These are phyloP conservation scores for Poeciliopsis turneri DNA, from an alignment of 2,797 vertebrate genomes.

Conservation along the genomic window DNA sequence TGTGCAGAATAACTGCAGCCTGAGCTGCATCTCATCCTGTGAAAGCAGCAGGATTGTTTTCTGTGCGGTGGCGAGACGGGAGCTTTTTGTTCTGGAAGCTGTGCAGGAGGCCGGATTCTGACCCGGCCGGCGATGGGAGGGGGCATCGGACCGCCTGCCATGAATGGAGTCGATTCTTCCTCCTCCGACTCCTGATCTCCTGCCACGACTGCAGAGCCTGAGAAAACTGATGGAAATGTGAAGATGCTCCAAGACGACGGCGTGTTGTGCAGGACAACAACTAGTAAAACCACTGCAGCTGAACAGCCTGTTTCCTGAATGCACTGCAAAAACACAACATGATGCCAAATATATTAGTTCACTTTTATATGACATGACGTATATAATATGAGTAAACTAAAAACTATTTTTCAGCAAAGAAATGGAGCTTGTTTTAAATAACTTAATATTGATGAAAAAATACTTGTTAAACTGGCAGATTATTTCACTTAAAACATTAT, in stretches of 20 bases:
- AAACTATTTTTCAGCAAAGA: no score
- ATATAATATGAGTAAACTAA: no score
- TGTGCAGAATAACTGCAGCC: slow-evolving; percentile 12
- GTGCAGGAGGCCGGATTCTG: slow-evolving; percentile 70
- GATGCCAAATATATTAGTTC: no score
- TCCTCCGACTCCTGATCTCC: slow-evolving; percentile 68
- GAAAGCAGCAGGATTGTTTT: slow-evolving; percentile 9
- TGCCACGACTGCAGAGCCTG: slow-evolving; percentile 60
- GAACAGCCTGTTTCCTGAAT: not conserved
- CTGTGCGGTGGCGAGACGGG: slow-evolving; percentile 33
- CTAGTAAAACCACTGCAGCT: not conserved
- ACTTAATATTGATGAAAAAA: no score
- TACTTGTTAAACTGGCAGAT: no score
- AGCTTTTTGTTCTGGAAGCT: slow-evolving; percentile 55
- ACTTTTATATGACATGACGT: no score
- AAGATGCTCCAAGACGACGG: slow-evolving; percentile 26
- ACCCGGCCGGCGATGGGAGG: slow-evolving; percentile 67
- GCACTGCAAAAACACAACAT: no score
- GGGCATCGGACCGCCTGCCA: slow-evolving; percentile 56
- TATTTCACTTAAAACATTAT: no score
- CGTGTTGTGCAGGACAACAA: not conserved
- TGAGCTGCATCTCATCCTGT: slow-evolving; percentile 8
- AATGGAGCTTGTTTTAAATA: no score
- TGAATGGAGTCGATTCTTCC: slow-evolving; percentile 82
- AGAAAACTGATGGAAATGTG: slow-evolving; percentile 59